These are phyloP conservation scores for Elachura formosa DNA, from an alignment of 2,113 vertebrate species.

Conservation along the genomic window DNA sequence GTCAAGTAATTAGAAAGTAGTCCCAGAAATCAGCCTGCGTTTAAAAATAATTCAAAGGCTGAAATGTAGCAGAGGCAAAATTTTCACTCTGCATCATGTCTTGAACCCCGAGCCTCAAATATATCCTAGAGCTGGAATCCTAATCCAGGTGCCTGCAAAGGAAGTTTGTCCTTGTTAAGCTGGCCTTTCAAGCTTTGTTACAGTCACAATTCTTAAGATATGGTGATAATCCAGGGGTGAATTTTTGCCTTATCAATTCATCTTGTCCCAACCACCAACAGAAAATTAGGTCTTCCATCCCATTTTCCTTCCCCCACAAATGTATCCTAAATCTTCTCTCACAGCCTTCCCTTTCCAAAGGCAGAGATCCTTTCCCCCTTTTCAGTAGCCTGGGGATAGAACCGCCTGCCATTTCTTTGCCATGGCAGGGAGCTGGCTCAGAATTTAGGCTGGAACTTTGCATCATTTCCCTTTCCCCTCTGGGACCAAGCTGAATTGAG, in stretches of 20 bases:
- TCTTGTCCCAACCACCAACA: background rate
- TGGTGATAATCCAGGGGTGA: background rate
- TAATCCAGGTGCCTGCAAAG: background rate
- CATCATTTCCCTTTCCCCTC: background rate
- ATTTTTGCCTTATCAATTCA: background rate
- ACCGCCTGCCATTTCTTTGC: background rate
- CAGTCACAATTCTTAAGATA: background rate
- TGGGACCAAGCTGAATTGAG: background rate
- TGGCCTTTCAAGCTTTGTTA: background rate
- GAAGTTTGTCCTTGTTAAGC: background rate
- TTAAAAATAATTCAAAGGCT: background rate
- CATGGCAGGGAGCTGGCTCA: background rate
- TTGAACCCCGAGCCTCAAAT: background rate
- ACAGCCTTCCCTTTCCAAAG: background rate
- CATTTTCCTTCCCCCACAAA: background rate
- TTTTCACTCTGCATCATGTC: fast-evolving
- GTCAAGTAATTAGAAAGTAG: background rate
- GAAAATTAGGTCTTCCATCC: background rate
- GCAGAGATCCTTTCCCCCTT: background rate
- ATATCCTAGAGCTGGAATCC: background rate
- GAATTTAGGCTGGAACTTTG: background rate
- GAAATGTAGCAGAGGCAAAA: background rate
- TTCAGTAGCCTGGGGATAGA: background rate
- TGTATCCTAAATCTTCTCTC: background rate
- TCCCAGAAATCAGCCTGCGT: background rate